phyloP scores from a whole-genome alignment of 2,888 invertebrate genomes.

The Agrotis clavis region DNA sequence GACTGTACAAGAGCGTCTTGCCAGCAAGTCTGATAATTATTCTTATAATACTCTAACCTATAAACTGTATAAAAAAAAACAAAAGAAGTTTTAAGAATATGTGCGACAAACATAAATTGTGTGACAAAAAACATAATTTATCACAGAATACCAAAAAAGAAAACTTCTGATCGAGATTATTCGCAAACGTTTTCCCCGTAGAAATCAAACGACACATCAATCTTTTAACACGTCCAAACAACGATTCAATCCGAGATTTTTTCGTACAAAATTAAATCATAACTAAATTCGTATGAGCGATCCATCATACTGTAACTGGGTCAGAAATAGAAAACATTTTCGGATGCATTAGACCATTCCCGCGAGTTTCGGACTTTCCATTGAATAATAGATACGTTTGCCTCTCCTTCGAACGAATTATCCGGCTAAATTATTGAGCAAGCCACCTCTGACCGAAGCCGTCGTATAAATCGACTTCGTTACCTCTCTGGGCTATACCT shows the following conservation, averaged over 20 bases:
- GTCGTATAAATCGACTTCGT: constrained; percentile 79
- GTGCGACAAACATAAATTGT: background rate
- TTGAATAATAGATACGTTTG: constrained; percentile 85
- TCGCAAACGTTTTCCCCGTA: constrained; percentile 44
- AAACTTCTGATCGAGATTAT: constrained; percentile 47
- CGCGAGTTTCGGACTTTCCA: constrained; percentile 75
- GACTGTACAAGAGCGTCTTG: too few species aligned
- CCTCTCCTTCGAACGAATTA: constrained; percentile 81
- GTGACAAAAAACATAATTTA: constrained; percentile 24
- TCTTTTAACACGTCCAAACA: constrained; percentile 60
- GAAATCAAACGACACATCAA: constrained; percentile 61
- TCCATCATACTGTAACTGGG: constrained; percentile 73
- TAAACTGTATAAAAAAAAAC: background rate
- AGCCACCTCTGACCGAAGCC: constrained; percentile 76
- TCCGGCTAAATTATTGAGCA: constrained; percentile 86
- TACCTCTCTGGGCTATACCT: constrained; percentile 57
- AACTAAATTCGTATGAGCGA: constrained; percentile 64
- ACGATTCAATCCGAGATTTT: constrained; percentile 60
- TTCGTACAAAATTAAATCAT: constrained; percentile 64
- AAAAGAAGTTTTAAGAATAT: background rate
- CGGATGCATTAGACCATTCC: constrained; percentile 77
- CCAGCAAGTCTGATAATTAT: too few species aligned
- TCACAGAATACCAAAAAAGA: constrained; percentile 27
- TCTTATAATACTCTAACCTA: too few species aligned
- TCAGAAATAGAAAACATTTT: constrained; percentile 78